phyloP scores from a whole-genome alignment of 1,140 invertebrate species.

The Drosophila paulistorum region DNA sequence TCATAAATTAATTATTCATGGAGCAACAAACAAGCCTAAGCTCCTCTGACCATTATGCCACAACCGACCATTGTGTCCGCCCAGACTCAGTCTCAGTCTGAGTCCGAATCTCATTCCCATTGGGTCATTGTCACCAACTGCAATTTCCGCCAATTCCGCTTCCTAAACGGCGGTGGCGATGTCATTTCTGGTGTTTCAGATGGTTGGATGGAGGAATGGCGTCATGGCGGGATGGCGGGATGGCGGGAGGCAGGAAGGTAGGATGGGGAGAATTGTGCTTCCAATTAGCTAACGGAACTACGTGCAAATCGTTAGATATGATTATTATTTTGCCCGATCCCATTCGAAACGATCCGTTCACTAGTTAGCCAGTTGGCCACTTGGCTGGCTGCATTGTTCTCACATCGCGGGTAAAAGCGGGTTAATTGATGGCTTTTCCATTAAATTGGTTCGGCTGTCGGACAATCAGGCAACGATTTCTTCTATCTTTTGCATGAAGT shows the following conservation, averaged over 20 bases:
- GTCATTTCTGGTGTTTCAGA: constrained; percentile 17
- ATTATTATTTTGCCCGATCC: constrained; percentile 10
- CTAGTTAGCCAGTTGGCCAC: background rate
- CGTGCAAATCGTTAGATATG: constrained; percentile 69
- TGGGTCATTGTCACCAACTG: constrained; percentile 46
- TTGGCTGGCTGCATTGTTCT: constrained; percentile 1
- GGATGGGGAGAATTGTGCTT: constrained; percentile 23
- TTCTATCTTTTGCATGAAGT: constrained; percentile 70
- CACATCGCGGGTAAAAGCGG: constrained; percentile 58
- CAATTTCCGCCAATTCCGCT: constrained; percentile 40
- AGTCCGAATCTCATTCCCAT: background rate
- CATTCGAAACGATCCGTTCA: constrained; percentile 8
- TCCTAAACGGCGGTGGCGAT: background rate
- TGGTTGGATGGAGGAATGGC: background rate
- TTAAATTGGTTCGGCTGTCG: constrained; percentile 71
- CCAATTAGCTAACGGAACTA: constrained; percentile 81
- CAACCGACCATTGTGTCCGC: constrained; percentile 17
- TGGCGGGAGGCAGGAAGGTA: constrained; percentile 6
- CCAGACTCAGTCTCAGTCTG: background rate
- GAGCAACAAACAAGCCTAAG: constrained; percentile 34
- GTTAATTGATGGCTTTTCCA: constrained; percentile 81
- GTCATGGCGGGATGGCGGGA: background rate
- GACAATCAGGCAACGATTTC: constrained; percentile 56
- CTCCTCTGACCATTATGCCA: constrained; percentile 18
- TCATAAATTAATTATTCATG: constrained; percentile 78